Conservation (phyloP, 35 echinoderm and acorn worm genomes). For the Ptychodera flava region DNA sequence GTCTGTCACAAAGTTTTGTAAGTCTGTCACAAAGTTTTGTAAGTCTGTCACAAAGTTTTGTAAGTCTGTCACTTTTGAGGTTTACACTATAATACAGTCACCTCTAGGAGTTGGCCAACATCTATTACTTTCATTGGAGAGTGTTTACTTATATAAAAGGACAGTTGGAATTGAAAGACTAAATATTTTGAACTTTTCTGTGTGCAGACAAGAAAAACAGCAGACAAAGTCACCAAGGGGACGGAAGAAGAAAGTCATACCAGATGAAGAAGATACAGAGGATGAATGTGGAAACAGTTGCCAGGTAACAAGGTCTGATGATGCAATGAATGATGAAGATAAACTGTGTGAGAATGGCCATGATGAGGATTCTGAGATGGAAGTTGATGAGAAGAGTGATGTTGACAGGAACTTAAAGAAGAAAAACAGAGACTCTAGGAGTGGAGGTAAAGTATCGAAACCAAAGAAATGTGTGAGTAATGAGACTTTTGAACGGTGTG, state of each 20-base stretch:
- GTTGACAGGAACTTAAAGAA: neutral
- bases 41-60: no score
- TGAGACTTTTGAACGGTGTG: no score
- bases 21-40: no score
- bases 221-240: neutral
- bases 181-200: no score
- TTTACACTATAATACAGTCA: no score
- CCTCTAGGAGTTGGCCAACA: no score
- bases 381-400: neutral
- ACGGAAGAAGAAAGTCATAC: neutral
- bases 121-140: no score
- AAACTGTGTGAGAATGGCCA: neutral
- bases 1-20: no score
- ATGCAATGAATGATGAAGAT: neutral
- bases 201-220: neutral
- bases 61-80: no score
- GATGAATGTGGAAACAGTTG: neutral
- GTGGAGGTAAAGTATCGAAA: neutral
- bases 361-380: neutral
- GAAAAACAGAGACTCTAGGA: neutral
- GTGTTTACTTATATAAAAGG: no score
- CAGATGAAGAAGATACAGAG: neutral
- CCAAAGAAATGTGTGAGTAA: no score
- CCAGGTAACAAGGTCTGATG: neutral
- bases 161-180: no score